Evolutionary conservation across 2,888 invertebrate species (phyloP).

Genomic region (Parascotia fuliginaria): DNA sequence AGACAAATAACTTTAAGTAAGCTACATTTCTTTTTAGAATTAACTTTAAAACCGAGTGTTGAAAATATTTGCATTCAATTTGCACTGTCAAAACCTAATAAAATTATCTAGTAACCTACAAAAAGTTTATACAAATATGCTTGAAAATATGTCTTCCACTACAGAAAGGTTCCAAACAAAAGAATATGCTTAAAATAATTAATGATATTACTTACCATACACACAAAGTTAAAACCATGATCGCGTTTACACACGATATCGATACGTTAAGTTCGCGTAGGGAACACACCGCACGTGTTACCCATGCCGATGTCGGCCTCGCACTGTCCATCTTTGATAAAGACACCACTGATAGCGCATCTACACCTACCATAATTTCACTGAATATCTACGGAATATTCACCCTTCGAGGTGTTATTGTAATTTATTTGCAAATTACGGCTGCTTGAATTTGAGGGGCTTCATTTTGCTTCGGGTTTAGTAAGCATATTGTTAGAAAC

Average conservation of each 20-base stretch:
- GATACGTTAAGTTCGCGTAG: slow-evolving; percentile 15
- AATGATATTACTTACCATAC: slow-evolving; percentile 42
- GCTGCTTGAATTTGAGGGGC: neutral
- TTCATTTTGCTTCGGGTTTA: neutral
- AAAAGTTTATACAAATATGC: too few species aligned
- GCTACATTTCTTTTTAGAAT: too few species aligned
- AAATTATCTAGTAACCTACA: too few species aligned
- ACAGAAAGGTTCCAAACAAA: neutral
- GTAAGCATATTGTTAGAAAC: neutral
- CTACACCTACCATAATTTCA: slow-evolving; percentile 21
- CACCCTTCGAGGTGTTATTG: slow-evolving; percentile 6
- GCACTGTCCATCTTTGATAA: slow-evolving; percentile 47
- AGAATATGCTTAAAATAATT: neutral
- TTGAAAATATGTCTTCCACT: too few species aligned
- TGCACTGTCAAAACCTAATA: too few species aligned
- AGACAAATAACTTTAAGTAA: too few species aligned
- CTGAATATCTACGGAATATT: slow-evolving; percentile 18
- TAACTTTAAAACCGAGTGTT: too few species aligned
- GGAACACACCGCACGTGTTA: slow-evolving; percentile 50
- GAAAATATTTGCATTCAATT: too few species aligned
- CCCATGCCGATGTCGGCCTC: slow-evolving; percentile 44
- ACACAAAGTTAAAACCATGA: slow-evolving; percentile 47
- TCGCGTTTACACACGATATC: slow-evolving; percentile 35
- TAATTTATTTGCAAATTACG: slow-evolving; percentile 13
- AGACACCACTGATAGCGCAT: slow-evolving; percentile 36